Evolutionary conservation across 2,797 vertebrate species (phyloP), one percentile per base, ranked within the genome.

Genomic region (Poecilia picta): DNA sequence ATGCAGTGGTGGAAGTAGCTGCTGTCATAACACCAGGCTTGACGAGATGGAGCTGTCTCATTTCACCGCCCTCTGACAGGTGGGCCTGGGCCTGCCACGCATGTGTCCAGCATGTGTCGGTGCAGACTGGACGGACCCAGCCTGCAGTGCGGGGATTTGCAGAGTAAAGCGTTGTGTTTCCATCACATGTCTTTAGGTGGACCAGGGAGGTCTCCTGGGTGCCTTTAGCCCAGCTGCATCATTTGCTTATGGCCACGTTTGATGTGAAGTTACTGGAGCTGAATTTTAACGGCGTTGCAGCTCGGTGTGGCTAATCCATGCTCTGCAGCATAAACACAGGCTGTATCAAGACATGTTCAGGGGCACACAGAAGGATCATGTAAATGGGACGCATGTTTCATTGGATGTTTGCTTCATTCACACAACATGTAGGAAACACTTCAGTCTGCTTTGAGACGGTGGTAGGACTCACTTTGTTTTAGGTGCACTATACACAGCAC

Each of bases 171-270:
- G 33, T 87, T 83, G 79, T 82, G 89, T 86, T 93, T 91, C 83
- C 91, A 84, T 85, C 83, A 82, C 88, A 88, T 84, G 83, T 86
- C 89, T 91, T 85, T 77, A 72, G 76, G 85, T 85, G 83, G 76
- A 83, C 85, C 76, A 79, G 86, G 76, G 72, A 77, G 86, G 86
- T 86, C 91, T 90, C 87, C 79, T 75, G 91, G 91, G 91, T 90
- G 86, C 83, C 88, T 87, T 90, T 79, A 83, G 88, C 85, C 85
- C 93, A 91, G 94, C 93, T 93, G 91, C 89, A 90, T 93, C 89
- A 91, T 93, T 89, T 77, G 71, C 85, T 87, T 86, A 84, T 86
- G 89, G 91, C 85, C 88, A 89, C 88, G 89, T 91, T 91, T 87
- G 83, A 85, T 76, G 80, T 87, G 89, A 91, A 84, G 90, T 88